These are phyloP conservation scores for Ornithoptera priamus DNA, from an alignment of 2,888 invertebrate genomes.

Conservation along the genomic window DNA sequence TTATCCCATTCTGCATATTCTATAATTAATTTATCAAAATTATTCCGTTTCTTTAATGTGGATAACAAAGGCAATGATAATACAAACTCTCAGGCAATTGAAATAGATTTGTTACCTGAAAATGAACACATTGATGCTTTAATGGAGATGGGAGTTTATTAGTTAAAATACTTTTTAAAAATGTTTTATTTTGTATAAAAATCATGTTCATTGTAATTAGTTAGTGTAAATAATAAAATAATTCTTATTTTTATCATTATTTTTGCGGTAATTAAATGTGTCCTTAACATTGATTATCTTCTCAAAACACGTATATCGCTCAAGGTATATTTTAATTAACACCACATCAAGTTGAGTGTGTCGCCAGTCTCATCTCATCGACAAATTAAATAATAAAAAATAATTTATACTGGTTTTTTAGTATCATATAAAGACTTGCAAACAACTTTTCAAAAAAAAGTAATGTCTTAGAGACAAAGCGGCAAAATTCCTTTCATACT, in stretches of 20 bases:
- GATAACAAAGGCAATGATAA: slow-evolving; percentile 54
- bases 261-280: slow-evolving; percentile 4
- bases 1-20: slow-evolving; percentile 85
- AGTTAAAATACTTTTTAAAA: slow-evolving; percentile 26
- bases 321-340: too few relatives aligned
- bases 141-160: slow-evolving; percentile 68
- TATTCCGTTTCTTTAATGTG: slow-evolving; percentile 75
- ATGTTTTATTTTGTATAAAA: slow-evolving; percentile 3
- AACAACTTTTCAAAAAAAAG: neutral
- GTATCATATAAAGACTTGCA: neutral
- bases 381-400: too few relatives aligned
- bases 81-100: slow-evolving; percentile 56
- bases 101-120: slow-evolving; percentile 71
- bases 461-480: too few relatives aligned
- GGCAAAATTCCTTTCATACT: too few relatives aligned
- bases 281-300: neutral
- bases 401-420: neutral
- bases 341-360: too few relatives aligned
- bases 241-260: neutral
- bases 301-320: too few relatives aligned
- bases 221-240: slow-evolving; percentile 13
- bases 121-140: slow-evolving; percentile 72
- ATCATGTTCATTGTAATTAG: slow-evolving; percentile 14
- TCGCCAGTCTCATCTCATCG: neutral
- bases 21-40: slow-evolving; percentile 81